Evolutionary conservation across 2,113 vertebrate genomes (phyloP).

Genomic region (Maccullochella peelii): DNA sequence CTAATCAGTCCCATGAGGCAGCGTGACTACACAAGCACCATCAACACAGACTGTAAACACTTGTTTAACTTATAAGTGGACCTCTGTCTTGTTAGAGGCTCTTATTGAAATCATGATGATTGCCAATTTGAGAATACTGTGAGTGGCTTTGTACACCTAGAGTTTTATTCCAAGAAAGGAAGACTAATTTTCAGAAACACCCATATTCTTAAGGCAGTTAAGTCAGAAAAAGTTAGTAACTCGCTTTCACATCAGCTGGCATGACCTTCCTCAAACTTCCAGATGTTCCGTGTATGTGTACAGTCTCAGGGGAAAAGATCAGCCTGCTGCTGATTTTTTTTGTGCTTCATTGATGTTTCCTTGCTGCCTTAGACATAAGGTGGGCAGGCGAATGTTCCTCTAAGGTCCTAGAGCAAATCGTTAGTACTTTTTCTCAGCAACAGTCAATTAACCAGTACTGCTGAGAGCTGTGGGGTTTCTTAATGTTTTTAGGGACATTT

Average conservation of each 20-base stretch:
- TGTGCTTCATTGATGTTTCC: conserved; percentile 38
- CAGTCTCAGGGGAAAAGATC: background rate
- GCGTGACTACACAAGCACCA: background rate
- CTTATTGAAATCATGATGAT: background rate
- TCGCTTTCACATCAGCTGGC: background rate
- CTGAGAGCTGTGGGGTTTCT: conserved; percentile 21
- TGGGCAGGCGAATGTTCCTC: conserved; percentile 25
- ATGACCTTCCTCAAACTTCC: conserved; percentile 8
- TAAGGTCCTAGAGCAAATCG: conserved; percentile 53
- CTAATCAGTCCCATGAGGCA: conserved; percentile 10
- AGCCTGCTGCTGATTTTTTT: conserved; percentile 26
- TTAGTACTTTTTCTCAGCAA: conserved; percentile 48
- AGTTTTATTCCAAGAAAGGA: background rate
- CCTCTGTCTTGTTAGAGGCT: conserved; percentile 1
- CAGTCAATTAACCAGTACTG: conserved; percentile 41
- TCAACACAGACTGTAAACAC: conserved; percentile 8
- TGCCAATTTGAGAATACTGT: background rate
- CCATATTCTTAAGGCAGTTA: background rate
- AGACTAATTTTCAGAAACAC: background rate
- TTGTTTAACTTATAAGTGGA: background rate
- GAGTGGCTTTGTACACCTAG: background rate
- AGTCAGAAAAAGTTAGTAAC: background rate
- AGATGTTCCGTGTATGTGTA: conserved; percentile 13
- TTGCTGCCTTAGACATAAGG: conserved; percentile 13
- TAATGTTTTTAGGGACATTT: conserved; percentile 25